Conservation (phyloP, 1,140 invertebrate genomes). For the Hyphantria cunea region DNA sequence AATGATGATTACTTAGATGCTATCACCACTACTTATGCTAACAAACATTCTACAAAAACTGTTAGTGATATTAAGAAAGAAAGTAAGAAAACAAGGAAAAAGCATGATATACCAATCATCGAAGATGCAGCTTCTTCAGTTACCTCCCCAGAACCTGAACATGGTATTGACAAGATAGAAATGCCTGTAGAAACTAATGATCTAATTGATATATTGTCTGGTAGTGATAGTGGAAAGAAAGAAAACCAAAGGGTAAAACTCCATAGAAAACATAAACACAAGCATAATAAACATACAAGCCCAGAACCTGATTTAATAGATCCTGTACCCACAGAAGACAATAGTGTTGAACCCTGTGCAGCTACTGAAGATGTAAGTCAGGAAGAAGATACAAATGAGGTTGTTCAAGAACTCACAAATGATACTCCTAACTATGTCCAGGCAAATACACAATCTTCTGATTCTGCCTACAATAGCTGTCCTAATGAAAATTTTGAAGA, state of each 20-base stretch:
- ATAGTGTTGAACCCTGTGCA: constrained; percentile 40
- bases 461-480: constrained; percentile 74
- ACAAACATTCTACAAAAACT: constrained; percentile 60
- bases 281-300: constrained; percentile 55
- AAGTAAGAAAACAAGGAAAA: constrained; percentile 60
- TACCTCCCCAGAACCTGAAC: constrained; percentile 45
- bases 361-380: constrained; percentile 40
- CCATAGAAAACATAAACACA: constrained; percentile 66
- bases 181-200: constrained; percentile 60
- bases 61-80: constrained; percentile 71
- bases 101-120: constrained; percentile 41
- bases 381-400: constrained; percentile 45
- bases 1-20: constrained; percentile 77
- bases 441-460: constrained; percentile 60
- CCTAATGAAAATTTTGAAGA: constrained; percentile 72
- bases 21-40: constrained; percentile 51
- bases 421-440: constrained; percentile 50
- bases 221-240: constrained; percentile 23
- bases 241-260: constrained; percentile 55
- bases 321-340: constrained; percentile 32
- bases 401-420: constrained; percentile 35
- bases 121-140: constrained; percentile 34
- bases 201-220: constrained; percentile 64
- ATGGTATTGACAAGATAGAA: constrained; percentile 45
- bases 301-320: constrained; percentile 42